A percentile compares a stretch with the other conserved stretches of the same genome.
phyloP scores from a whole-genome alignment of 2,113 vertebrate genomes.

The Zingel zingel region DNA sequence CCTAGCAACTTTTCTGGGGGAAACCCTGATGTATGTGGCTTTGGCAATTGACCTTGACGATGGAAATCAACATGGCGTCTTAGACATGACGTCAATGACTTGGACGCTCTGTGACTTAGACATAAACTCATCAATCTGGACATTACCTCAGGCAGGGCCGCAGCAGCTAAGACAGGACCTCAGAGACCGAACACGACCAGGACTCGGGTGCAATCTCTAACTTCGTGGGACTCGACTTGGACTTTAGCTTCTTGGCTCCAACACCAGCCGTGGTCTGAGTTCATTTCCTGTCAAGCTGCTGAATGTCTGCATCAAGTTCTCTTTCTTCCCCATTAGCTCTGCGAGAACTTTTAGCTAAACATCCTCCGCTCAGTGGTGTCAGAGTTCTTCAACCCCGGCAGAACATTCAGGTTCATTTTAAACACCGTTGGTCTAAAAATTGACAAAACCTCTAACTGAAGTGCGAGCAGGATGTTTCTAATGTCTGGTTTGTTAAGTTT shows the following conservation, averaged over 20 bases:
- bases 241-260: neutral
- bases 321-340: slow-evolving; percentile 29
- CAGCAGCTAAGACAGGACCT: neutral
- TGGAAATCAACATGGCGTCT: neutral
- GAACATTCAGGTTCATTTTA: slow-evolving; percentile 37
- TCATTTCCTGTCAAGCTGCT: neutral
- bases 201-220: neutral
- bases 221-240: neutral
- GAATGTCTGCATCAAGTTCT: slow-evolving; percentile 42
- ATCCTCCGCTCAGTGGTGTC: slow-evolving; percentile 54
- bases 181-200: neutral
- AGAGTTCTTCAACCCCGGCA: slow-evolving; percentile 54
- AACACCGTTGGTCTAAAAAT: slow-evolving; percentile 42
- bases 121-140: neutral
- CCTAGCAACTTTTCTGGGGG: no score
- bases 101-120: neutral
- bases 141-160: neutral
- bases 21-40: no score
- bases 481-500: slow-evolving; percentile 69
- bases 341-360: slow-evolving; percentile 51
- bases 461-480: slow-evolving; percentile 58
- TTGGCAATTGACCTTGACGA: neutral
- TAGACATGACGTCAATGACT: neutral
- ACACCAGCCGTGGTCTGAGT: neutral
- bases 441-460: slow-evolving; percentile 44